Conservation (phyloP, 2,113 vertebrate genomes). For the Crocuta crocuta region DNA sequence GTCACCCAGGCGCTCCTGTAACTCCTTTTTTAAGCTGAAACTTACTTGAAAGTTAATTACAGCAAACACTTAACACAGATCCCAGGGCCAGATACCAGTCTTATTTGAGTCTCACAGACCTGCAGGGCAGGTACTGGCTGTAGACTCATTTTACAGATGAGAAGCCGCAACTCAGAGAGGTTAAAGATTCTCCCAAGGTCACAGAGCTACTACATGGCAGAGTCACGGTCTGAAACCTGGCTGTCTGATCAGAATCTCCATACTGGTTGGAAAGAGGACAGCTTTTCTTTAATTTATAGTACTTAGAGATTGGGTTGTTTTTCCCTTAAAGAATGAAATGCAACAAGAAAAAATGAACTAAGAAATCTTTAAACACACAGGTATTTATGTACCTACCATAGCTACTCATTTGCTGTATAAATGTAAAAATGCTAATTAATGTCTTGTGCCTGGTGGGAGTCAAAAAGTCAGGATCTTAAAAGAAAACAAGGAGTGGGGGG, state of each 20-base stretch:
- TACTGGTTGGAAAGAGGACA: neutral
- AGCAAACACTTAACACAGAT: neutral
- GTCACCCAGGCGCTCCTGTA: no score
- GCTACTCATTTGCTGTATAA: neutral
- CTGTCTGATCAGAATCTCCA: neutral
- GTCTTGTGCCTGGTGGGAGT: neutral
- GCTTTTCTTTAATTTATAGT: neutral
- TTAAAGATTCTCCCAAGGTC: neutral
- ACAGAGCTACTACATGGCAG: neutral
- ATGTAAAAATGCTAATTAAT: neutral
- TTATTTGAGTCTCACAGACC: neutral
- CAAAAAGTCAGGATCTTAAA: constrained; percentile 5
- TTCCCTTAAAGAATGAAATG: neutral
- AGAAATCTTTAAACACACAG: neutral
- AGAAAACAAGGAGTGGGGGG: neutral
- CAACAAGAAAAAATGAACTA: neutral
- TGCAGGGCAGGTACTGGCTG: neutral
- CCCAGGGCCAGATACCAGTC: neutral
- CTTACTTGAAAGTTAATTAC: neutral
- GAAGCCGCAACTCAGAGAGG: neutral
- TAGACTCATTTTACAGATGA: neutral
- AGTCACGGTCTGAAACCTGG: neutral
- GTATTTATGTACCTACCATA: neutral
- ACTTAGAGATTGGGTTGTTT: neutral
- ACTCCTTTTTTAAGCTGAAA: neutral